A percentile compares a stretch with the other conserved stretches of the same genome.
Conservation (phyloP, 2,888 invertebrate genomes). For the Volucella zonaria region DNA sequence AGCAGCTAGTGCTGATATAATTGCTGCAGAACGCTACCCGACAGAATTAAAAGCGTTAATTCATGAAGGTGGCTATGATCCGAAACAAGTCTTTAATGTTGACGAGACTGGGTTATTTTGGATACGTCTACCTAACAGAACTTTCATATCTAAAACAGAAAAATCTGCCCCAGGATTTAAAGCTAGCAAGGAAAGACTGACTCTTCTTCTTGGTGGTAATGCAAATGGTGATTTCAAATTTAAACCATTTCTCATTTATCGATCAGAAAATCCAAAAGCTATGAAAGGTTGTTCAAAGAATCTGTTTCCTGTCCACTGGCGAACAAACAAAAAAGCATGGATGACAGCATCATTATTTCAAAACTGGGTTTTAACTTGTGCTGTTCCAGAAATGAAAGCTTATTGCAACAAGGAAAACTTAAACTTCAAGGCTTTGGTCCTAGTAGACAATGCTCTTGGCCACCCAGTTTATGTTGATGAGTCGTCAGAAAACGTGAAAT, state of each 20-base stretch:
- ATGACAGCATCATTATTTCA: conserved; percentile 1
- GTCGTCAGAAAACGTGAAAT: neutral
- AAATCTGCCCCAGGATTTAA: conserved; percentile 74
- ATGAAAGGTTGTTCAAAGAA: conserved; percentile 1
- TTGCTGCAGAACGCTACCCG: conserved; percentile 70
- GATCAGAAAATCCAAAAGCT: neutral
- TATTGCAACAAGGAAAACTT: neutral
- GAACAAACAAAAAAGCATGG: neutral
- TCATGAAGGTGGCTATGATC: conserved; percentile 65
- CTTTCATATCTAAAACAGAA: conserved; percentile 72
- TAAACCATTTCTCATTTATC: too few relatives aligned
- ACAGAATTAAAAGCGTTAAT: conserved; percentile 71
- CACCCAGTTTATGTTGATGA: too few relatives aligned
- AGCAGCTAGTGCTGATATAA: conserved; percentile 74
- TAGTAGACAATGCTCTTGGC: too few relatives aligned
- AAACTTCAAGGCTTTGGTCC: too few relatives aligned
- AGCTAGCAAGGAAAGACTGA: neutral
- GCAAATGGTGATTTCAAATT: too few relatives aligned
- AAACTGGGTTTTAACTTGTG: too few relatives aligned
- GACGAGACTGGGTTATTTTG: conserved; percentile 73
- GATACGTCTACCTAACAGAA: conserved; percentile 69
- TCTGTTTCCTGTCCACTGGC: too few relatives aligned
- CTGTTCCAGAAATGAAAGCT: neutral
- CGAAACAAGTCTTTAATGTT: too few relatives aligned
- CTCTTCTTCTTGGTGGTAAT: too few relatives aligned